These are phyloP conservation scores for Cylas formicarius DNA, from an alignment of 1,140 invertebrate species.

Conservation along the genomic window DNA sequence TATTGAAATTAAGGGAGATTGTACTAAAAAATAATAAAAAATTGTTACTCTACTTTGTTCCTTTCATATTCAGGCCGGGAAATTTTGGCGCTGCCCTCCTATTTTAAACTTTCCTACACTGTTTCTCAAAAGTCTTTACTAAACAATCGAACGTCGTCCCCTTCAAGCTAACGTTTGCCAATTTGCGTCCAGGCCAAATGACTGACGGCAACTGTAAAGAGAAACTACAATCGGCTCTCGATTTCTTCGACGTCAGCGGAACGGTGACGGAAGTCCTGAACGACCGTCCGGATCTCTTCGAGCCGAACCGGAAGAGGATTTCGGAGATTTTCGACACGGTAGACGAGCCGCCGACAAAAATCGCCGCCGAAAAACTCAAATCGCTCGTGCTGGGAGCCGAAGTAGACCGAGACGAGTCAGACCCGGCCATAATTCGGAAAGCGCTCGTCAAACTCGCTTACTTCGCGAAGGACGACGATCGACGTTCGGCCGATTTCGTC, in stretches of 20 bases:
- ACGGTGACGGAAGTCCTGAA: slow-evolving; percentile 8
- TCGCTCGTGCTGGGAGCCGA: background rate
- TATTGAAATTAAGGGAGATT: no score
- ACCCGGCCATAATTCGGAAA: slow-evolving; percentile 3
- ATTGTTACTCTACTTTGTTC: no score
- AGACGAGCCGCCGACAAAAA: background rate
- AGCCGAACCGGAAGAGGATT: background rate
- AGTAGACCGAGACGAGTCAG: slow-evolving; percentile 5
- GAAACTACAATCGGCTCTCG: slow-evolving; percentile 5
- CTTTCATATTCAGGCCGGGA: no score
- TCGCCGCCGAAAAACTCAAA: background rate
- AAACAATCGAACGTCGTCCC: no score
- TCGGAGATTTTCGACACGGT: slow-evolving; percentile 6
- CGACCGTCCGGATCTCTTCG: slow-evolving; percentile 7
- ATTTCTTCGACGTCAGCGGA: slow-evolving; percentile 14
- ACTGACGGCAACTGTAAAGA: no score
- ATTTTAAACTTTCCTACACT: no score
- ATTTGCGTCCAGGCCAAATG: no score
- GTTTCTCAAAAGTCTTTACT: no score
- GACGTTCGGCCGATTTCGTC: slow-evolving; percentile 25
- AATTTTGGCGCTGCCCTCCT: no score
- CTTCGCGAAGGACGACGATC: slow-evolving; percentile 19
- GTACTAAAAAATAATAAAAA: no score
- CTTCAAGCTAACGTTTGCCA: no score
- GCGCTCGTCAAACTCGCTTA: slow-evolving; percentile 30